phyloP scores from a whole-genome alignment of 2,888 invertebrate species.

The Drosophila peninsularis region DNA sequence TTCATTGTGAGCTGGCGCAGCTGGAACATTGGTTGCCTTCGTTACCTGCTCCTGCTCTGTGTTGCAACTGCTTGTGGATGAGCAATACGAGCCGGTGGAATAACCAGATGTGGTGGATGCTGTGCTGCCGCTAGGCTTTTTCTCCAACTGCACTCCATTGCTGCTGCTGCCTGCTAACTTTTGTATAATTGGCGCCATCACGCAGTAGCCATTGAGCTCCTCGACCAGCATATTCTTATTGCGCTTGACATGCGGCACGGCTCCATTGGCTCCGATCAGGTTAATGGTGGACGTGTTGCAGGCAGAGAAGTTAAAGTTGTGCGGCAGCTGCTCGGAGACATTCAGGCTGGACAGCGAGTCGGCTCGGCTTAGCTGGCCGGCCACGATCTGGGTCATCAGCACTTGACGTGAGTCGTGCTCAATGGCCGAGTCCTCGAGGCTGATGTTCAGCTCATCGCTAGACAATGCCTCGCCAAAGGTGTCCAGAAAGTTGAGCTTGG shows the following conservation, averaged over 20 bases:
- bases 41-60: slow-evolving; percentile 48
- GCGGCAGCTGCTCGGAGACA: slow-evolving; percentile 82
- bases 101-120: slow-evolving; percentile 80
- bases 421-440: slow-evolving; percentile 74
- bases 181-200: slow-evolving; percentile 83
- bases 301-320: slow-evolving; percentile 84
- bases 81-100: slow-evolving; percentile 75
- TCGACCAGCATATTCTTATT: slow-evolving; percentile 81
- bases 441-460: slow-evolving; percentile 65
- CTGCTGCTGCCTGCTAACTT: slow-evolving; percentile 41
- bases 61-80: slow-evolving; percentile 73
- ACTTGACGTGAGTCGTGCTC: slow-evolving; percentile 43
- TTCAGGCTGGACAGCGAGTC: slow-evolving; percentile 80
- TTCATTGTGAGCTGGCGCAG: slow-evolving; percentile 45
- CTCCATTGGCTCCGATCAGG: slow-evolving; percentile 83
- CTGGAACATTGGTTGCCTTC: neutral
- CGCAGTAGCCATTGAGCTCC: slow-evolving; percentile 83
- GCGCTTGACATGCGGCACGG: slow-evolving; percentile 58
- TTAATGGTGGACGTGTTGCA: slow-evolving; percentile 83
- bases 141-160: slow-evolving; percentile 13
- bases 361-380: slow-evolving; percentile 46
- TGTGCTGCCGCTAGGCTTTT: slow-evolving; percentile 52
- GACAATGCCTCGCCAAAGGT: slow-evolving; percentile 73
- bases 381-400: slow-evolving; percentile 44
- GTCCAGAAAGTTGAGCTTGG: slow-evolving; percentile 81